Evolutionary conservation across 2,113 vertebrate genomes (phyloP).

Genomic region (Stegostoma tigrinum): DNA sequence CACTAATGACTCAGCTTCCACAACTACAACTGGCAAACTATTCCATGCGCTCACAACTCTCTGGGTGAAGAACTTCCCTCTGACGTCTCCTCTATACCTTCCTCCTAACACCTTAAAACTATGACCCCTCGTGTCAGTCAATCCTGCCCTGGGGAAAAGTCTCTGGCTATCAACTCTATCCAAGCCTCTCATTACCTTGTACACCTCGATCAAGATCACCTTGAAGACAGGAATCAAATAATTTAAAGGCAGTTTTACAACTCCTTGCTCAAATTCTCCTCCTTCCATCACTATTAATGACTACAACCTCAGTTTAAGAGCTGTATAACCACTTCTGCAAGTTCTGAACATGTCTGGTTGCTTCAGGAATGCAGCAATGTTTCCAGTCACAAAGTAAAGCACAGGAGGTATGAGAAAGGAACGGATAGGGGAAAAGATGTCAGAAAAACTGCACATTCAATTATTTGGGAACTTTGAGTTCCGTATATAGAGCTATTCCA

Average conservation of each 20-base stretch:
- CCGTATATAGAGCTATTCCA: not conserved
- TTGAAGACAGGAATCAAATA: too few relatives aligned
- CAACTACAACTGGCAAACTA: too few relatives aligned
- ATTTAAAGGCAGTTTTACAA: not conserved
- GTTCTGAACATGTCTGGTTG: not conserved
- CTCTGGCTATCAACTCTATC: too few relatives aligned
- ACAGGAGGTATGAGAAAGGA: not conserved
- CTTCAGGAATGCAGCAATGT: not conserved
- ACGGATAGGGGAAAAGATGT: not conserved
- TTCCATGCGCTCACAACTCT: too few relatives aligned
- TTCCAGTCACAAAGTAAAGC: not conserved
- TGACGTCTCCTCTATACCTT: too few relatives aligned
- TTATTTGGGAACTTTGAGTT: not conserved
- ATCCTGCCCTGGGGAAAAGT: too few relatives aligned
- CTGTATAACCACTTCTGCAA: not conserved
- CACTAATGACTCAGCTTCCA: too few relatives aligned
- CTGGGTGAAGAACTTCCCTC: too few relatives aligned
- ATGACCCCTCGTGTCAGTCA: too few relatives aligned
- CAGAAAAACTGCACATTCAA: not conserved
- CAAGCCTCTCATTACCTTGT: too few relatives aligned
- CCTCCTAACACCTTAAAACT: too few relatives aligned
- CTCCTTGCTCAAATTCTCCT: not conserved
- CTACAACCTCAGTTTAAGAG: not conserved
- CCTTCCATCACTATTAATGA: not conserved
- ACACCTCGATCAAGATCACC: too few relatives aligned